Conservation (phyloP, 2,888 invertebrate genomes). For the Ophion costatus region DNA sequence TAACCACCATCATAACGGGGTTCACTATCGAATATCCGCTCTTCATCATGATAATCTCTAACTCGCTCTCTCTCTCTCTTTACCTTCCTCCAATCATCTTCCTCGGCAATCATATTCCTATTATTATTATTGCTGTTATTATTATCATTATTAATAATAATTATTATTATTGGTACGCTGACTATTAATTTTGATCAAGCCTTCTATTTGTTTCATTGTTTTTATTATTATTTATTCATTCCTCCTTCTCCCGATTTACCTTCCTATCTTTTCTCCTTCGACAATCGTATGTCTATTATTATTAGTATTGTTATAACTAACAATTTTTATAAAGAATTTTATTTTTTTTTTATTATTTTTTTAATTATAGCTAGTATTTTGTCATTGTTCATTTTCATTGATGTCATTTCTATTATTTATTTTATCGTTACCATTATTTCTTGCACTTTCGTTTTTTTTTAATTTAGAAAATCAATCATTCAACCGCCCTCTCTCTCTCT, state of each 20-base stretch:
- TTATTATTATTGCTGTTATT: too few species aligned
- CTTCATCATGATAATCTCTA: conserved; percentile 7
- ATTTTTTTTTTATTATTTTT: too few species aligned
- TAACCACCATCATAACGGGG: conserved; percentile 51
- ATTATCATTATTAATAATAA: too few species aligned
- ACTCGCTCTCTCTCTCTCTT: background rate
- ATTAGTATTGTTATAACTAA: too few species aligned
- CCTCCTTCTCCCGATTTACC: too few species aligned
- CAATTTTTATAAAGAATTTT: too few species aligned
- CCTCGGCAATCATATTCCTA: background rate
- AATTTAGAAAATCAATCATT: background rate
- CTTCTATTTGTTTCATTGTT: background rate
- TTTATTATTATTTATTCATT: background rate
- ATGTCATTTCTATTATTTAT: background rate
- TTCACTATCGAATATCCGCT: conserved; percentile 44
- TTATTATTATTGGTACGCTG: background rate
- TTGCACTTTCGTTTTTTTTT: background rate
- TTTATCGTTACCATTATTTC: background rate
- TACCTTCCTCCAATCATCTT: conserved; percentile 8
- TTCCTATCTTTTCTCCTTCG: too few species aligned
- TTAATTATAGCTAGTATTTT: too few species aligned
- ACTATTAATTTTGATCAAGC: background rate
- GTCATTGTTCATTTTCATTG: too few species aligned
- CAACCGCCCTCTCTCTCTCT: background rate
- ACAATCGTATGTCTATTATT: too few species aligned